Conservation (phyloP, 2,888 invertebrate genomes). For the Eulithis testata region DNA sequence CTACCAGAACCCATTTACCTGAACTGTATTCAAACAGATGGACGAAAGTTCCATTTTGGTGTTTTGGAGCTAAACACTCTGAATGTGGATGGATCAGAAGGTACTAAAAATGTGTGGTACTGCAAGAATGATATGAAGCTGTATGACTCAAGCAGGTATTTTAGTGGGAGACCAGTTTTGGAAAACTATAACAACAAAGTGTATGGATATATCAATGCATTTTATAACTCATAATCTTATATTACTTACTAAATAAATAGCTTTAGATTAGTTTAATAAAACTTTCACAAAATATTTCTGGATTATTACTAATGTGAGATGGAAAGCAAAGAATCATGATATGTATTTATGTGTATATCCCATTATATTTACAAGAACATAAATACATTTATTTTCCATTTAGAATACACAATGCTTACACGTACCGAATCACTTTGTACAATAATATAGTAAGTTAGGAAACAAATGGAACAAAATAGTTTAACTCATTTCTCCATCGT, state of each 20-base stretch:
- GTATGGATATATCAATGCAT: conserved; percentile 90
- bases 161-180: conserved; percentile 86
- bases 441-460: conserved; percentile 73
- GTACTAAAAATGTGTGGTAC: conserved; percentile 92
- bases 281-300: conserved; percentile 44
- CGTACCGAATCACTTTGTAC: conserved; percentile 81
- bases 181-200: conserved; percentile 92
- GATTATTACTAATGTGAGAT: conserved; percentile 41
- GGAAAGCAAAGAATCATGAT: conserved; percentile 54
- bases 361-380: conserved; percentile 83
- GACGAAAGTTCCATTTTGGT: conserved; percentile 91
- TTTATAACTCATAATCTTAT: conserved; percentile 87
- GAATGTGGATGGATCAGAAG: conserved; percentile 84
- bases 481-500: conserved; percentile 74
- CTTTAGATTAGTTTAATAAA: conserved; percentile 53
- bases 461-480: conserved; percentile 65
- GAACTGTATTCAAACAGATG: conserved; percentile 93
- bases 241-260: conserved; percentile 34
- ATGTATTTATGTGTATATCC: conserved; percentile 82
- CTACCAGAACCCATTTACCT: conserved; percentile 91
- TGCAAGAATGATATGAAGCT: conserved; percentile 86
- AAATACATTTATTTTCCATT: conserved; percentile 76
- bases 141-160: conserved; percentile 87
- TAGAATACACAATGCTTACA: conserved; percentile 78
- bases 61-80: conserved; percentile 93